Base-by-base conservation (phyloP, 2,888 invertebrate genomes). In the Acrobasis repandana region DNA sequence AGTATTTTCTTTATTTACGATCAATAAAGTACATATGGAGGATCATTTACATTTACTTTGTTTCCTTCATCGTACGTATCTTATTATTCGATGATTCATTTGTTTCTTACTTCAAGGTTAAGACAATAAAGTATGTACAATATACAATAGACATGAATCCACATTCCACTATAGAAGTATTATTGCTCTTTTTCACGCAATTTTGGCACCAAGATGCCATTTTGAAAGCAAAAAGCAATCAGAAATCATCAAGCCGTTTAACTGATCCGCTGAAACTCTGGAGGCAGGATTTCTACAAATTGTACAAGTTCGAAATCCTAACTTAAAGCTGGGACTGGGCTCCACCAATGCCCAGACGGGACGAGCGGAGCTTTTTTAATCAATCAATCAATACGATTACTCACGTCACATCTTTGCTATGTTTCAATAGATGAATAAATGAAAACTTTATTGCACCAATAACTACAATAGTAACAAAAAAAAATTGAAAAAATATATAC, bases 221-320 rank as follows among this genome's bases (percentile, higher is more conserved):
- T 83, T 84, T 85, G 73, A 73, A 75, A 79, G 75, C 72, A 75
- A 74, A 77, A 79, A 80, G 79, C 78, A 79, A 85, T 85, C 83
- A 84, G 82, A 86, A 86, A 79, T 82, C 80, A 78, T 80, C 75
- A 76, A 74, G 75, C 74, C 72, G 74, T 79, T 73, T 74, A 75
- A 71, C 73, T 72, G 75, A 74, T 76, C 48, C 34, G 36, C 34
- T 18, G 36, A 36, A 47, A 49, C 15, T 56, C 48, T 47, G 33
- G 34, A 10, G 9, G 47, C 14, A 9, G 28, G 47, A 58, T 66
- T 66, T 67, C 63, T 65, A 62, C 65, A 51, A 59, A 58, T 51
- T 33, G 43, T 51, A 14, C 50, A 51, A 58, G 9, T 36, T 49
- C 11, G 2, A 49, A 36, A 49, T 49, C 33, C 36, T 14, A 34